Evolutionary conservation across 2,888 invertebrate genomes (phyloP).

Genomic region (Xiphydria camelus): DNA sequence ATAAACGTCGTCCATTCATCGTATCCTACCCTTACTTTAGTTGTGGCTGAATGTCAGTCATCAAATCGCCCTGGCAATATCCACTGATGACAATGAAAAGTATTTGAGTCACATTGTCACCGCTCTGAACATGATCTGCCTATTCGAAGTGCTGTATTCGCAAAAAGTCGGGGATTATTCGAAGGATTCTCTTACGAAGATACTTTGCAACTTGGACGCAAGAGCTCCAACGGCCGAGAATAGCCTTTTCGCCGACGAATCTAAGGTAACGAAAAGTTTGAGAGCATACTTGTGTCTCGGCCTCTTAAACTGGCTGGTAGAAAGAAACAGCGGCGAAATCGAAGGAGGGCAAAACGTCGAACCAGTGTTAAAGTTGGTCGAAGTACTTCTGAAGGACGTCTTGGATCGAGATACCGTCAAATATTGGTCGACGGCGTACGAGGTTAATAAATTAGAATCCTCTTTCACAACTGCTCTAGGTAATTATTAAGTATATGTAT

Average conservation of each 20-base stretch:
- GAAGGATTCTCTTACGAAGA: constrained; percentile 26
- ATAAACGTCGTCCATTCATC: too few species aligned
- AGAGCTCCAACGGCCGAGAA: constrained; percentile 25
- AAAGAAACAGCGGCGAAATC: constrained; percentile 11
- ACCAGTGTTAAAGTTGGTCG: constrained; percentile 25
- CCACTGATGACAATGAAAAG: constrained; percentile 25
- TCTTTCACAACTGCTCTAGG: constrained; percentile 28
- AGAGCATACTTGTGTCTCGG: constrained; percentile 46
- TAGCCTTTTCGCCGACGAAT: constrained; percentile 36
- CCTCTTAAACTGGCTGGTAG: constrained; percentile 38
- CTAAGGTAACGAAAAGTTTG: constrained; percentile 37
- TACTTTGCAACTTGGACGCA: constrained; percentile 34
- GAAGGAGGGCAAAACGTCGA: too few species aligned
- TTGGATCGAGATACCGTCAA: constrained; percentile 35
- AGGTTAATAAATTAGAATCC: constrained; percentile 39
- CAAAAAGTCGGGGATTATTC: constrained; percentile 16
- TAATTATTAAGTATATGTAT: constrained; percentile 17
- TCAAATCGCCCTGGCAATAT: constrained; percentile 39
- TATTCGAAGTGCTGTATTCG: constrained; percentile 32
- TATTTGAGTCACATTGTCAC: constrained; percentile 36
- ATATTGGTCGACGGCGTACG: constrained; percentile 32
- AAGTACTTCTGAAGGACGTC: constrained; percentile 33
- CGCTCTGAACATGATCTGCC: constrained; percentile 33
- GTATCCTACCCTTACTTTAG: too few species aligned
- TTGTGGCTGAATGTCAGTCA: constrained; percentile 35